Evolutionary conservation across 2,797 vertebrate species (phyloP).

Genomic region (Peromyscus eremicus): DNA sequence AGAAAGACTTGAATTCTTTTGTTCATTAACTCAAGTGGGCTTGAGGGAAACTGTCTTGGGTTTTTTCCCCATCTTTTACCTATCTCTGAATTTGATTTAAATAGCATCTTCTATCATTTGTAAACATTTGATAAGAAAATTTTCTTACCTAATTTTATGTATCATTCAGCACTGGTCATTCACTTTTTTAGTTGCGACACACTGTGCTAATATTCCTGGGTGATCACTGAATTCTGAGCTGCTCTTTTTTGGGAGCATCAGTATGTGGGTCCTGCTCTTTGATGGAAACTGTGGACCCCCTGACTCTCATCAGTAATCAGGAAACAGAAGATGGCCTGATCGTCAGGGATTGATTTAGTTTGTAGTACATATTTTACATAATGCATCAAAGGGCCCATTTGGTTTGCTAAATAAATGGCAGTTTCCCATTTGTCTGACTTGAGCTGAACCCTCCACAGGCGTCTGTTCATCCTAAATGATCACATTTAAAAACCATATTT

Average conservation of each 20-base stretch:
- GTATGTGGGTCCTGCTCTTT: neutral
- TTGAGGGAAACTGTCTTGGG: neutral
- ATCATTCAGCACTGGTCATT: neutral
- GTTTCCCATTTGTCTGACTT: conserved; percentile 29
- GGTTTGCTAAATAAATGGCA: conserved; percentile 7
- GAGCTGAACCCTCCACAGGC: neutral
- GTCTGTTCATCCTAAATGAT: conserved; percentile 37
- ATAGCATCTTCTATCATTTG: neutral
- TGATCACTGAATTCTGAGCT: neutral
- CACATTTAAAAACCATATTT: conserved; percentile 15
- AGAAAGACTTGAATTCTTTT: neutral
- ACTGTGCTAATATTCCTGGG: neutral
- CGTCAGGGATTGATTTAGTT: neutral
- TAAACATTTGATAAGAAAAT: neutral
- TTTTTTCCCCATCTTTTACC: neutral
- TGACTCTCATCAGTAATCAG: neutral
- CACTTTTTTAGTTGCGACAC: neutral
- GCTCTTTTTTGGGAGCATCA: neutral
- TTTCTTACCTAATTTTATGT: neutral
- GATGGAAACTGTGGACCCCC: conserved; percentile 7
- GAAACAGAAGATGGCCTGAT: neutral
- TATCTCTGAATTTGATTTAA: conserved; percentile 55
- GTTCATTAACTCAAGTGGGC: neutral
- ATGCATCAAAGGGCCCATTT: neutral
- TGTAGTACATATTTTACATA: neutral